Evolutionary conservation across 2,888 invertebrate genomes (phyloP), one percentile per base, ranked within the genome.

Genomic region (Polydrusus pterygomalis): DNA sequence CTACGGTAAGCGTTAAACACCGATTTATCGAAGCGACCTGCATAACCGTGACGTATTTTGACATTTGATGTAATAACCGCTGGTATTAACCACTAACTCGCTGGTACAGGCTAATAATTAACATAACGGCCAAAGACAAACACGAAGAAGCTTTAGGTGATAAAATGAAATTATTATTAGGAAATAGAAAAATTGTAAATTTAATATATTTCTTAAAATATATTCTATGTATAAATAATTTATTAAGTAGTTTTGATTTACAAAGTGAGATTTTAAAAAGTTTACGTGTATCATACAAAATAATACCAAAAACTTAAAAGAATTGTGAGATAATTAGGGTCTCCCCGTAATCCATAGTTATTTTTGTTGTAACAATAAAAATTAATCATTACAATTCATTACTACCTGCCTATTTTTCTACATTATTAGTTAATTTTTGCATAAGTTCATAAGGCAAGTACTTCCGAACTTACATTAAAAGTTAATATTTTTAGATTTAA

Each of bases 111-210:
- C n/a, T n/a, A n/a, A n/a, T n/a, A n/a, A n/a, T 45, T 45, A 64
- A 47, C 13, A 10, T 62, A 25, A 38, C 56, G 43, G 76, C 76
- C 72, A 76, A 76, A 76, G 72, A 76, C 30, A 58, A 63, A 25
- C 51, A 70, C 34, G 20, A 56, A 6, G 25, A 75, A 75, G 70
- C 65, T 58, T 71, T 78, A 79, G 73, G 70, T 78, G 60, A 64
- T 77, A 51, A 67, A 70, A 65, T 38, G 56, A 70, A 74, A 70
- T 74, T 70, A 74, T 74, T 64, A 43, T 56, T 69, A 67, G 58
- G 18, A 5, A 34, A 40, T 67, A 30, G 30, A 56, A 40, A 74
- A 70, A 77, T 70, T 75, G 75, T 75, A 77, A 60, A 75, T 69
- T 75, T 76, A 70, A 70, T 72, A 69, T 70, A 70, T 68, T 68